These are phyloP conservation scores for Hypsibius dujardini DNA, from an alignment of 1,140 invertebrate genomes.

Conservation along the genomic window DNA sequence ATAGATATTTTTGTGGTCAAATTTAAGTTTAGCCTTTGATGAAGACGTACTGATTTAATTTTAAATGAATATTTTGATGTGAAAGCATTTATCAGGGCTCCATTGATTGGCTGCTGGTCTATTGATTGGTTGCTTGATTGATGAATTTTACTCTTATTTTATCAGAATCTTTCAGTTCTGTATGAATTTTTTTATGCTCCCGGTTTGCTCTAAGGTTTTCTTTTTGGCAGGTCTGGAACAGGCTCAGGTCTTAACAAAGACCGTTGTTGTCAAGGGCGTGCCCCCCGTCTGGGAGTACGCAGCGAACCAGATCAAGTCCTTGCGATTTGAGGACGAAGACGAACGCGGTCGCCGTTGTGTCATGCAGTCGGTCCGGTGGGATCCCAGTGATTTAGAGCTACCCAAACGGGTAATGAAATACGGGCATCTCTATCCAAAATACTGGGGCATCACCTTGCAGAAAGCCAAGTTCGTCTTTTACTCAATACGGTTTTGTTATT, in stretches of 20 bases:
- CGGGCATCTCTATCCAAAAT: not conserved
- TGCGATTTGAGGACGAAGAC: slow-evolving; percentile 20
- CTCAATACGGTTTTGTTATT: not conserved
- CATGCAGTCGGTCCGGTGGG: slow-evolving; percentile 22
- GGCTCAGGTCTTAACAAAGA: slow-evolving; percentile 22
- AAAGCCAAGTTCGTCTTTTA: slow-evolving; percentile 19
- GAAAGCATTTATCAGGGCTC: no score
- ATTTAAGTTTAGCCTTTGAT: no score
- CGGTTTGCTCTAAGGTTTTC: no score
- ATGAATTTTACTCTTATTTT: no score
- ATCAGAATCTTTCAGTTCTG: no score
- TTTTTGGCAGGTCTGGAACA: slow-evolving; percentile 21
- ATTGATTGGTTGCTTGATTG: no score
- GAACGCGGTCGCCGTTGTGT: slow-evolving; percentile 21
- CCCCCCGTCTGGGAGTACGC: slow-evolving; percentile 7
- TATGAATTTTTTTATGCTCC: no score
- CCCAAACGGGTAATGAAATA: slow-evolving; percentile 16
- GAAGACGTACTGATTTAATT: no score
- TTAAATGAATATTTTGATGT: no score
- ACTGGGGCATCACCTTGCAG: slow-evolving; percentile 20
- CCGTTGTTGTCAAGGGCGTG: slow-evolving; percentile 20
- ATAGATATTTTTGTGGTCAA: no score
- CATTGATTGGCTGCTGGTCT: no score
- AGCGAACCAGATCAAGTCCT: not conserved
- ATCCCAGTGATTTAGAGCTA: slow-evolving; percentile 21